A percentile compares a stretch with the other conserved stretches of the same genome.
Conservation (phyloP, 2,888 invertebrate genomes). For the Gymnoscelis rufifasciata region DNA sequence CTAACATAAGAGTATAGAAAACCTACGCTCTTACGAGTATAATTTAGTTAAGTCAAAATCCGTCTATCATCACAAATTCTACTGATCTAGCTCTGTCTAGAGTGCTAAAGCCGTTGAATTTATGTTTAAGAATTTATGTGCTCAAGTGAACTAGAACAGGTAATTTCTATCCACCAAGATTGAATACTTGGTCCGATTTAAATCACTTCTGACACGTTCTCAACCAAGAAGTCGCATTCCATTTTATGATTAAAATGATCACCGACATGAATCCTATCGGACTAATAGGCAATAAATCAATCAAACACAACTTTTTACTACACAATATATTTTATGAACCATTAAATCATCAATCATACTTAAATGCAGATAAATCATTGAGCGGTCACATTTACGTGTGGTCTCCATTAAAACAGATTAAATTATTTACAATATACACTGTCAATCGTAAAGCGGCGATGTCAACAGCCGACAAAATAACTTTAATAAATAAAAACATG, state of each 20-base stretch:
- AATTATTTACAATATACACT: constrained; percentile 16
- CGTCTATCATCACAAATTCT: too few relatives aligned
- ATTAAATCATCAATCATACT: constrained; percentile 44
- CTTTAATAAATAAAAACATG: too few relatives aligned
- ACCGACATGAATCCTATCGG: constrained; percentile 1
- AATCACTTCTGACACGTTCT: background rate
- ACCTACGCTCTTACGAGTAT: too few relatives aligned
- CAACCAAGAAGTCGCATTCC: background rate
- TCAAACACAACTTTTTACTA: constrained; percentile 38
- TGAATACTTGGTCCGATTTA: background rate
- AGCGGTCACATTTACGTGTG: constrained; percentile 42
- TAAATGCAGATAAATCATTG: constrained; percentile 53
- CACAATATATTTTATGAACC: constrained; percentile 51
- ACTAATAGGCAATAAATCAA: constrained; percentile 17
- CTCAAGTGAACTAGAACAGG: background rate
- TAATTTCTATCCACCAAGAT: background rate
- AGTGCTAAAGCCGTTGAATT: too few relatives aligned
- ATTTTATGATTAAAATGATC: background rate
- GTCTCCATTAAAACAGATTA: constrained; percentile 16
- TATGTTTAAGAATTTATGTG: too few relatives aligned
- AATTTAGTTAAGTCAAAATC: too few relatives aligned
- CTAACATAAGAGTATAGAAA: too few relatives aligned
- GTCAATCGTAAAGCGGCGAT: background rate
- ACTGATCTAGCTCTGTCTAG: too few relatives aligned
- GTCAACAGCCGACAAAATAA: background rate